phyloP scores from a whole-genome alignment of 2,888 invertebrate species.

The Volucella bombylans region DNA sequence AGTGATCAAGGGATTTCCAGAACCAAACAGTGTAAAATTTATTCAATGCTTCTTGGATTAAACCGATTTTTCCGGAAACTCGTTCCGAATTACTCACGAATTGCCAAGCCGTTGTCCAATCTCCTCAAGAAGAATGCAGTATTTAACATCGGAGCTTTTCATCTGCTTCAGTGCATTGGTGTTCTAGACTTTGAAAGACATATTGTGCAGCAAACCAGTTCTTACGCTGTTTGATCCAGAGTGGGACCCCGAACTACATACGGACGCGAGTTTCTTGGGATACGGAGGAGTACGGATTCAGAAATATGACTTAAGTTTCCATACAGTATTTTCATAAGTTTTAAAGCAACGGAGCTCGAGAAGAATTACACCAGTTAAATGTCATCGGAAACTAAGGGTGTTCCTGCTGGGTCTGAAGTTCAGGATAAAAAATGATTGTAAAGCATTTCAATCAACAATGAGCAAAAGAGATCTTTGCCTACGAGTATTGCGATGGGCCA shows the following conservation, averaged over 20 bases:
- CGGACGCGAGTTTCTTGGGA: conserved; percentile 76
- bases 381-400: conserved; percentile 61
- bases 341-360: conserved; percentile 69
- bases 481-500: too few species aligned
- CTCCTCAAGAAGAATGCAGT: too few species aligned
- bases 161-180: too few species aligned
- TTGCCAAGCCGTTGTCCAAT: too few species aligned
- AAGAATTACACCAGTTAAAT: conserved; percentile 74
- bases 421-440: conserved; percentile 77
- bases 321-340: conserved; percentile 37
- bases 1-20: too few species aligned
- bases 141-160: too few species aligned
- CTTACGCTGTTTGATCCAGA: conserved; percentile 75
- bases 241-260: conserved; percentile 76
- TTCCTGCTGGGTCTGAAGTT: conserved; percentile 76
- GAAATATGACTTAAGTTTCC: conserved; percentile 40
- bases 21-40: too few species aligned
- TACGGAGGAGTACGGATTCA: conserved; percentile 75
- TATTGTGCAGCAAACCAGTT: conserved; percentile 61
- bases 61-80: too few species aligned
- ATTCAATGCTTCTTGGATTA: too few species aligned
- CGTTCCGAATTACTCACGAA: too few species aligned
- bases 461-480: too few species aligned
- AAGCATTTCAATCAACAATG: too few species aligned
- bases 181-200: background rate